Percentiles rank a stretch among this genome's conserved stretches.
Conservation (phyloP, 2,888 invertebrate species). For the Drosophila borealis region DNA sequence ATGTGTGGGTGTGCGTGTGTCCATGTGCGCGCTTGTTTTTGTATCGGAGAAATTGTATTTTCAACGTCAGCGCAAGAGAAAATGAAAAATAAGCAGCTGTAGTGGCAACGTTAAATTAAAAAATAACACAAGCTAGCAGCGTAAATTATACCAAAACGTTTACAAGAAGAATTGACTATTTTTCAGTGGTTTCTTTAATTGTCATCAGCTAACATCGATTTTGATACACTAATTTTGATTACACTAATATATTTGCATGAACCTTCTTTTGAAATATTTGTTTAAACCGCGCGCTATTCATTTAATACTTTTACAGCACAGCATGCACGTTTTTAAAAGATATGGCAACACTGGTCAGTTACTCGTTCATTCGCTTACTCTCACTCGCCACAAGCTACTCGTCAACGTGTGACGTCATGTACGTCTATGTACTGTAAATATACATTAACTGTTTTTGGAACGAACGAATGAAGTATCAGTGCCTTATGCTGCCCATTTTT, state of each 20-base stretch:
- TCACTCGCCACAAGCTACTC: neutral
- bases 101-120: slow-evolving; percentile 27
- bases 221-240: neutral
- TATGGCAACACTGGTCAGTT: slow-evolving; percentile 10
- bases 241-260: too few species aligned
- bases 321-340: neutral
- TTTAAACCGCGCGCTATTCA: slow-evolving; percentile 2
- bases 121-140: slow-evolving; percentile 25
- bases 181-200: neutral
- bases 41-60: slow-evolving; percentile 40
- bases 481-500: too few species aligned
- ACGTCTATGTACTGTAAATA: neutral
- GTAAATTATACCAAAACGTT: neutral
- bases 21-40: slow-evolving; percentile 27
- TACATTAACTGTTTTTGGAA: neutral
- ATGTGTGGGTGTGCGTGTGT: neutral
- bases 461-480: neutral
- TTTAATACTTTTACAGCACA: slow-evolving; percentile 5
- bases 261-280: neutral
- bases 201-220: neutral
- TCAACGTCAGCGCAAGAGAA: slow-evolving; percentile 26
- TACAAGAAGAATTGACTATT: neutral
- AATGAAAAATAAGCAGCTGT: slow-evolving; percentile 36
- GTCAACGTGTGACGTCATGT: slow-evolving; percentile 15
- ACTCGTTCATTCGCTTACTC: neutral